A percentile compares a stretch with the other conserved stretches of the same genome.
Evolutionary conservation across 2,113 vertebrate genomes (phyloP).

Genomic region (Oryzias celebensis): DNA sequence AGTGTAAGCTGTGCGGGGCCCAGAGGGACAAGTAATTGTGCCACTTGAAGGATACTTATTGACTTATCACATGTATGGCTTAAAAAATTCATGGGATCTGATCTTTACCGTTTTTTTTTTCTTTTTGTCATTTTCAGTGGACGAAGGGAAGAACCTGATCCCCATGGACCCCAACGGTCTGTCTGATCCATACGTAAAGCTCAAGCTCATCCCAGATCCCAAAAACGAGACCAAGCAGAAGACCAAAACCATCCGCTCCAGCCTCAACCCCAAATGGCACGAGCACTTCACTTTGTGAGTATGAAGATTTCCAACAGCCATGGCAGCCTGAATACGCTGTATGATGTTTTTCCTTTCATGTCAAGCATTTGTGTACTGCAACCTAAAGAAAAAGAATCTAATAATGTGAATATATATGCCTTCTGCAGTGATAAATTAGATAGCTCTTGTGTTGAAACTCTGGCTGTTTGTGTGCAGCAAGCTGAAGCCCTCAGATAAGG

Average conservation of each 20-base stretch:
- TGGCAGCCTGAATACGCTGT: neutral
- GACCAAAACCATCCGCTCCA: constrained; percentile 95
- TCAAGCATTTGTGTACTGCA: neutral
- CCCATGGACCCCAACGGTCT: constrained; percentile 98
- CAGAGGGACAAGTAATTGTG: no score
- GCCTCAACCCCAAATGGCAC: constrained; percentile 92
- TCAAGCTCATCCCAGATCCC: constrained; percentile 96
- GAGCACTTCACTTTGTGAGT: constrained; percentile 94
- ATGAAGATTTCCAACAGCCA: neutral
- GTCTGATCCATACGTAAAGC: constrained; percentile 96
- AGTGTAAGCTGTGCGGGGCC: no score
- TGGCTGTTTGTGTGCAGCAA: constrained; percentile 77
- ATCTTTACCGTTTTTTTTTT: neutral
- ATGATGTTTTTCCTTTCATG: neutral
- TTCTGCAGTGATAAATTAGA: neutral
- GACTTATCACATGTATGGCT: no score
- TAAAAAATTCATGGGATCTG: no score
- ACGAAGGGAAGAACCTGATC: constrained; percentile 92
- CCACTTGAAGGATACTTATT: no score
- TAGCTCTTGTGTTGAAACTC: neutral
- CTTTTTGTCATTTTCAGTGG: constrained; percentile 72
- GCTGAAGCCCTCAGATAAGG: constrained; percentile 90
- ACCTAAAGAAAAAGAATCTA: neutral
- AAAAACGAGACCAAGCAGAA: constrained; percentile 98
- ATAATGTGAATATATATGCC: neutral